A percentile compares a stretch with the other conserved stretches of the same genome.
phyloP scores from a whole-genome alignment of 2,113 vertebrate genomes.

The Odocoileus virginianus region DNA sequence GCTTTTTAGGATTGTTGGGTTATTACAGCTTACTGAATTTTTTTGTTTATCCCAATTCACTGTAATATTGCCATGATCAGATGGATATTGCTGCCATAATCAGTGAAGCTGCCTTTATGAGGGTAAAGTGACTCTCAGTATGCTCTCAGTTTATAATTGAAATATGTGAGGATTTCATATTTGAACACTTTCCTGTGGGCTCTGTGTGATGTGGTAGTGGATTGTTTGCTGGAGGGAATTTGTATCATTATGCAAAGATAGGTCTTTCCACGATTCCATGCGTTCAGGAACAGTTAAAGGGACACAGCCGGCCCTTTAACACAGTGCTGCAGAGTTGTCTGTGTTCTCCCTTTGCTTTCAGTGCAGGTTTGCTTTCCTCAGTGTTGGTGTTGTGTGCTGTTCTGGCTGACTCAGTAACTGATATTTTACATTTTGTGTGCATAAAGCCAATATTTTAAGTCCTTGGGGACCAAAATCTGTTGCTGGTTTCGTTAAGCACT shows the following conservation, averaged over 20 bases:
- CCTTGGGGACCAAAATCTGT: not conserved
- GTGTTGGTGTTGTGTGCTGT: not conserved
- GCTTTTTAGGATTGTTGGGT: not conserved
- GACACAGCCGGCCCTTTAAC: not conserved
- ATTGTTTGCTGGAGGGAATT: not conserved
- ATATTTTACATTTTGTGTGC: not conserved
- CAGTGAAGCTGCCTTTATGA: not conserved
- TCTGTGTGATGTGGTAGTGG: not conserved
- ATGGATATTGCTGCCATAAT: not conserved
- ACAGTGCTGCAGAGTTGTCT: not conserved
- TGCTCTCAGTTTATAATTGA: not conserved
- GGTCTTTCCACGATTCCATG: not conserved
- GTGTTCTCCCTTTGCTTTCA: not conserved
- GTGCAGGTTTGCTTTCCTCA: not conserved
- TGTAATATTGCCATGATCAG: rapidly evolving
- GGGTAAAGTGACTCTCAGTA: not conserved
- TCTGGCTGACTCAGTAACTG: not conserved
- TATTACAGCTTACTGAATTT: not conserved
- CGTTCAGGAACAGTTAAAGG: not conserved
- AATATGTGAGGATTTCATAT: not conserved
- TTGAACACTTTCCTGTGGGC: not conserved
- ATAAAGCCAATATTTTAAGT: not conserved
- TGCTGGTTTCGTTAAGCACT: not conserved
- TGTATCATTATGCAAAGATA: not conserved
- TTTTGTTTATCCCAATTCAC: not conserved